phyloP scores from a whole-genome alignment of 2,113 vertebrate genomes.

The Chamaea fasciata region DNA sequence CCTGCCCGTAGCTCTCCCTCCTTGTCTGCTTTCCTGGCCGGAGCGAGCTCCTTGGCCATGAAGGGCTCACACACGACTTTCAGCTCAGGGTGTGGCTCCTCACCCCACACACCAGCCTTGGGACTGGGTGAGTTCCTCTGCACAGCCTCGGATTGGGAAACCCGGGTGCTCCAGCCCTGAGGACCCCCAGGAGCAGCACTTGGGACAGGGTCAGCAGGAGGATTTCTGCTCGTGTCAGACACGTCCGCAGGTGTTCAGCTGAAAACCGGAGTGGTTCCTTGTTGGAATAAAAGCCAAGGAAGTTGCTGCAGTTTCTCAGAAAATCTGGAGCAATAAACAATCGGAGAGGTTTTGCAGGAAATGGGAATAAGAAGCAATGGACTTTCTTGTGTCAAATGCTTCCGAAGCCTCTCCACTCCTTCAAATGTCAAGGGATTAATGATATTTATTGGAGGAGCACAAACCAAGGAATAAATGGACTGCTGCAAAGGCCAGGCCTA shows the following conservation, averaged over 20 bases:
- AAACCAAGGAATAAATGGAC: neutral
- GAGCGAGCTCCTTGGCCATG: neutral
- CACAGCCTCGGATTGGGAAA: neutral
- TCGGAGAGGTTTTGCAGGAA: neutral
- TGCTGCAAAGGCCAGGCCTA: neutral
- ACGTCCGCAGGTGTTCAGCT: neutral
- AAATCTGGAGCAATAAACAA: neutral
- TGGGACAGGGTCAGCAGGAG: neutral
- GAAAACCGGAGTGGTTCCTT: neutral
- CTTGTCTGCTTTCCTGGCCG: neutral
- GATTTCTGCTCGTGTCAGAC: neutral
- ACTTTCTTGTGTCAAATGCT: neutral
- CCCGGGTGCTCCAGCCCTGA: neutral
- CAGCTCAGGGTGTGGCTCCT: neutral
- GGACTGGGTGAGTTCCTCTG: accelerated
- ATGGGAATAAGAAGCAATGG: neutral
- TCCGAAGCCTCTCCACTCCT: neutral
- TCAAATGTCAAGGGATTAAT: neutral
- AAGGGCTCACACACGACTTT: neutral
- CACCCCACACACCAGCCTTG: neutral
- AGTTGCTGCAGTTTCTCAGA: neutral
- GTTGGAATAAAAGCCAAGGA: neutral
- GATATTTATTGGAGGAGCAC: neutral
- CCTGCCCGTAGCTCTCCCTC: neutral
- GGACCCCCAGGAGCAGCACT: neutral